A percentile compares a stretch with the other conserved stretches of the same genome.
These are phyloP conservation scores for Carassius gibelio DNA, from an alignment of 2,113 vertebrate genomes.

Conservation along the genomic window DNA sequence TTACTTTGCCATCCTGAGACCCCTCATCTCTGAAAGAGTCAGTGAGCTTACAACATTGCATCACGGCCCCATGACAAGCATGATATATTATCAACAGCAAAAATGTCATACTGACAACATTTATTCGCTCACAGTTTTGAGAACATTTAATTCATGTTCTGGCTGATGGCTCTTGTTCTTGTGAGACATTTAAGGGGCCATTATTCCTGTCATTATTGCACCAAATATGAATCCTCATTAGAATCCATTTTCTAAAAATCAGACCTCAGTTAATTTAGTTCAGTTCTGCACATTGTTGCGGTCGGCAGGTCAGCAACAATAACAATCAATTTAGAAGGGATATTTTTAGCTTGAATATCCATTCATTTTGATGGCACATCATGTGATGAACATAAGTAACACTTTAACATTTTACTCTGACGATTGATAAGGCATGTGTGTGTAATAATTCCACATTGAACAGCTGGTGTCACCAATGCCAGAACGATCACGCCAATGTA, in stretches of 20 bases:
- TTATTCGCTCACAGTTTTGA: conserved; percentile 27
- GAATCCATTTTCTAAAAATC: conserved; percentile 46
- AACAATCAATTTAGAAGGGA: conserved; percentile 33
- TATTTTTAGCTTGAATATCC: conserved; percentile 38
- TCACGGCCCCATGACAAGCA: background rate
- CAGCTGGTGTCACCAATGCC: background rate
- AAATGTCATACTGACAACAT: background rate
- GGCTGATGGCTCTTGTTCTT: conserved; percentile 52
- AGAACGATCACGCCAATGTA: background rate
- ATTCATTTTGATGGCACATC: conserved; percentile 46
- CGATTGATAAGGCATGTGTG: conserved; percentile 53
- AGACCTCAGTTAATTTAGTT: conserved; percentile 5
- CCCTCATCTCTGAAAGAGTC: conserved; percentile 3
- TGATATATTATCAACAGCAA: background rate
- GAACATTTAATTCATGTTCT: background rate
- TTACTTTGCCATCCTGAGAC: background rate
- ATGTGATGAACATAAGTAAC: conserved; percentile 57
- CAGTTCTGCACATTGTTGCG: conserved; percentile 4
- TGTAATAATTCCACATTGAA: conserved; percentile 46
- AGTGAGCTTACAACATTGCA: background rate
- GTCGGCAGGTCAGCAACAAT: conserved; percentile 16
- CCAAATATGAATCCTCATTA: conserved; percentile 61
- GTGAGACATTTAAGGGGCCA: conserved; percentile 24
- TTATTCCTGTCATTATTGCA: conserved; percentile 70
- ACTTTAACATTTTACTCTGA: conserved; percentile 51